Percentiles rank a stretch among this genome's conserved stretches.
Evolutionary conservation across 2,888 invertebrate genomes (phyloP).

Genomic region (Lymantria monacha): DNA sequence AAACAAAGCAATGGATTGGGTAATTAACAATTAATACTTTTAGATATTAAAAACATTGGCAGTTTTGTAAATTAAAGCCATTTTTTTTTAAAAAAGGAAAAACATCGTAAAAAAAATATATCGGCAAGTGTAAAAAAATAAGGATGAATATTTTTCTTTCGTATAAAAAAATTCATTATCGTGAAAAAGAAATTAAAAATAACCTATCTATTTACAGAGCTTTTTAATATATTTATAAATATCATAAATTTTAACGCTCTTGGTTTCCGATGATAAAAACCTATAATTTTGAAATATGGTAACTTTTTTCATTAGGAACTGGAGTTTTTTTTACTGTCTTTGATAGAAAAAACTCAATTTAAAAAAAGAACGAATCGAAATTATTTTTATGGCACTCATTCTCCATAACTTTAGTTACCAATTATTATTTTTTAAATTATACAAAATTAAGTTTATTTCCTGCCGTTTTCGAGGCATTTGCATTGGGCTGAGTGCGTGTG

Average conservation of each 20-base stretch:
- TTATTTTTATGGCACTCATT: constrained; percentile 57
- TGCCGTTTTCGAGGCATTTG: constrained; percentile 64
- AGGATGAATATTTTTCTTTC: constrained; percentile 1
- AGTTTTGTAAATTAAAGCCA: constrained; percentile 30
- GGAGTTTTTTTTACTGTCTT: constrained; percentile 37
- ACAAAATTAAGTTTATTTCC: constrained; percentile 41
- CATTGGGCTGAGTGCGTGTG: constrained; percentile 64
- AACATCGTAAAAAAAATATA: constrained; percentile 1
- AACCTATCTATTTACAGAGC: constrained; percentile 36
- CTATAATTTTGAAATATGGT: constrained; percentile 24
- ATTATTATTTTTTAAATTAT: constrained; percentile 6
- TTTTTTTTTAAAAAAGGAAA: constrained; percentile 5
- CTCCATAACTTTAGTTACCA: constrained; percentile 33
- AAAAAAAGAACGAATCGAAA: constrained; percentile 11
- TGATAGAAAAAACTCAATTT: constrained; percentile 9
- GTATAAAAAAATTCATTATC: constrained; percentile 11
- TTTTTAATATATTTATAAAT: constrained; percentile 22
- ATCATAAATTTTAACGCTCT: not conserved
- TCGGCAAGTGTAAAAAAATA: constrained; percentile 7
- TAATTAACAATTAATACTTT: constrained; percentile 30
- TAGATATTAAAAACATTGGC: constrained; percentile 32
- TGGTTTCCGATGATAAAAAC: constrained; percentile 6
- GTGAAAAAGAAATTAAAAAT: constrained; percentile 14
- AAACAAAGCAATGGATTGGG: constrained; percentile 27
- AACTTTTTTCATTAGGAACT: constrained; percentile 46